These are phyloP conservation scores for Poeciliopsis prolifica DNA, from an alignment of 2,113 vertebrate genomes.

Conservation along the genomic window DNA sequence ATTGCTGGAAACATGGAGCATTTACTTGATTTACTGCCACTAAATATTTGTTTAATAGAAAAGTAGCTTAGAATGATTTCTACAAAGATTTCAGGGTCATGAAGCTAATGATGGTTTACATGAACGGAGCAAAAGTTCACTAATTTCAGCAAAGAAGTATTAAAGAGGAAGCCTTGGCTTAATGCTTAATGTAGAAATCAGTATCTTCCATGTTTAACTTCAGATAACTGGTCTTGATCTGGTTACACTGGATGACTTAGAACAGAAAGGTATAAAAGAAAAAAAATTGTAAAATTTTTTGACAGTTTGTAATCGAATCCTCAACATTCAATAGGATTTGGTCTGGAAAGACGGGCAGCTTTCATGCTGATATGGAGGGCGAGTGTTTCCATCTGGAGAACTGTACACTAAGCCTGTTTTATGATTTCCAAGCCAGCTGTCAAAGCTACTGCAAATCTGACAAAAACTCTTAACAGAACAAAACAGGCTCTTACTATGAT, in stretches of 20 bases:
- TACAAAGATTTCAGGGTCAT: constrained; percentile 7
- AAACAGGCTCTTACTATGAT: too few species aligned
- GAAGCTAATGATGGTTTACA: not conserved
- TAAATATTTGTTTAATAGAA: constrained; percentile 1
- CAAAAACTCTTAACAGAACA: too few species aligned
- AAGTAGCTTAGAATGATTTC: constrained; percentile 10
- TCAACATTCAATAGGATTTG: too few species aligned
- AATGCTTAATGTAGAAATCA: not conserved
- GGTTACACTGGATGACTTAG: not conserved
- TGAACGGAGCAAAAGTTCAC: not conserved
- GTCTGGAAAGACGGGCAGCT: too few species aligned
- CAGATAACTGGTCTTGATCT: not conserved
- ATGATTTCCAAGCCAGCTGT: too few species aligned
- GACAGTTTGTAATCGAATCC: too few species aligned
- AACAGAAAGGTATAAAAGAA: too few species aligned
- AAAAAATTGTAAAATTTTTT: too few species aligned
- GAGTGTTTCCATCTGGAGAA: too few species aligned
- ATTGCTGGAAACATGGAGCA: constrained; percentile 28
- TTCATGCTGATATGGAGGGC: too few species aligned
- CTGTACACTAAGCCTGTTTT: too few species aligned
- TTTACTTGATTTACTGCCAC: constrained; percentile 15
- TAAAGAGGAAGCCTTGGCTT: not conserved
- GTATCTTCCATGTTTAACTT: not conserved
- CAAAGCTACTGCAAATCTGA: too few species aligned
- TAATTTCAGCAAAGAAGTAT: not conserved